phyloP scores from a whole-genome alignment of 2,888 invertebrate species.

The Quadroppia sp. region DNA sequence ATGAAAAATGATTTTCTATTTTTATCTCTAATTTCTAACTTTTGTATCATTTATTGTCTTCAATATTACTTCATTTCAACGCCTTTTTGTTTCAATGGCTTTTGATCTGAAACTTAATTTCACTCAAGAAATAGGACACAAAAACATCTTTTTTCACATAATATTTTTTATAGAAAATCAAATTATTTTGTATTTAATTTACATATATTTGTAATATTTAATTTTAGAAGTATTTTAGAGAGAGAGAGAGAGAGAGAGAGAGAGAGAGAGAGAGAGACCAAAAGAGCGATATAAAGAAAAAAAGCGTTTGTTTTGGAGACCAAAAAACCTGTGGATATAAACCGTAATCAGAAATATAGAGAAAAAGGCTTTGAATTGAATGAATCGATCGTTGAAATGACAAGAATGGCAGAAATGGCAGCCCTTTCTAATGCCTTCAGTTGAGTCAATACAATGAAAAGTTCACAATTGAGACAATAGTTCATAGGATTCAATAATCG shows the following conservation, averaged over 20 bases:
- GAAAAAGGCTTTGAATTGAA: background rate
- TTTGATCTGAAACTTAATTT: background rate
- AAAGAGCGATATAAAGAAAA: too few relatives aligned
- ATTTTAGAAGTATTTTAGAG: too few relatives aligned
- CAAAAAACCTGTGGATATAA: slow-evolving; percentile 4
- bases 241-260: too few relatives aligned
- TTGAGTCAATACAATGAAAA: background rate
- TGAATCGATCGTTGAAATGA: slow-evolving; percentile 5
- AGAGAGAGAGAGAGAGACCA: too few relatives aligned
- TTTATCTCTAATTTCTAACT: background rate
- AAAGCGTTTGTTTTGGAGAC: background rate
- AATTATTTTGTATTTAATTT: too few relatives aligned
- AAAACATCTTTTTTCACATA: too few relatives aligned
- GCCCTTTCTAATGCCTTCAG: background rate
- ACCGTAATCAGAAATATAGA: background rate
- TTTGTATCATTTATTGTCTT: background rate
- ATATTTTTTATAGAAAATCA: too few relatives aligned
- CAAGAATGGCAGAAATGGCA: background rate
- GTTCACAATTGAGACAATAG: background rate
- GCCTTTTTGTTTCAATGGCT: background rate
- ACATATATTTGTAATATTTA: too few relatives aligned
- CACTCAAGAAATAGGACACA: too few relatives aligned
- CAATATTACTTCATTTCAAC: background rate
- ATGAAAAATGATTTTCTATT: background rate
- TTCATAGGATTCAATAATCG: background rate